Percentiles rank a stretch among this genome's conserved stretches.
phyloP scores from a whole-genome alignment of 2,888 invertebrate species.

The Latheticus oryzae region DNA sequence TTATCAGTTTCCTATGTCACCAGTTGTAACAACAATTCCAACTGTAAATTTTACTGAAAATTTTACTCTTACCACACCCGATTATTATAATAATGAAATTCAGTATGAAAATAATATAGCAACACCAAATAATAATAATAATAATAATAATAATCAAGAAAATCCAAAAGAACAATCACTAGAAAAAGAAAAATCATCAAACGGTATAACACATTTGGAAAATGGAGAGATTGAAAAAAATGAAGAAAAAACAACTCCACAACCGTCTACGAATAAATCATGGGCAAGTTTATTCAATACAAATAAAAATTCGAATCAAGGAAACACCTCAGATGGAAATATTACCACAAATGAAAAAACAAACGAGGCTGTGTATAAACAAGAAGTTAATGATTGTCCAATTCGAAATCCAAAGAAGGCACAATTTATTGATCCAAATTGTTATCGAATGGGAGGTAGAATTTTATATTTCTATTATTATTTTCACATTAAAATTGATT shows the following conservation, averaged over 20 bases:
- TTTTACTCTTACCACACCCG: too few relatives aligned
- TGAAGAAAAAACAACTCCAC: conserved; percentile 31
- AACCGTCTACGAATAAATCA: conserved; percentile 65
- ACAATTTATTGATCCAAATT: conserved; percentile 74
- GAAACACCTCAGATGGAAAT: conserved; percentile 40
- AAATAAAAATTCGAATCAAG: conserved; percentile 43
- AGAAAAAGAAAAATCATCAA: too few relatives aligned
- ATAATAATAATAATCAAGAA: too few relatives aligned
- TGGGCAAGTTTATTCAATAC: conserved; percentile 76
- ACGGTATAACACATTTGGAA: too few relatives aligned
- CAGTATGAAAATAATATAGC: too few relatives aligned
- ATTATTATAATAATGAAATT: too few relatives aligned
- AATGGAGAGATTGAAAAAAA: conserved; percentile 4
- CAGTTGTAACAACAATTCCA: conserved; percentile 12
- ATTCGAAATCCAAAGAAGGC: conserved; percentile 65
- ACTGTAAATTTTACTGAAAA: conserved; percentile 5
- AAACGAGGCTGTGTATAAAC: conserved; percentile 46
- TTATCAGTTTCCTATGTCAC: conserved; percentile 24
- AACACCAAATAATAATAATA: too few relatives aligned
- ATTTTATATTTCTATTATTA: conserved; percentile 21
- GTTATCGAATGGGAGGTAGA: conserved; percentile 78
- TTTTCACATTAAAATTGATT: conserved; percentile 10
- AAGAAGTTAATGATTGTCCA: conserved; percentile 51
- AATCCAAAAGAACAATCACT: too few relatives aligned
- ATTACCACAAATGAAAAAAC: conserved; percentile 39